Base-by-base conservation (phyloP, 2,888 invertebrate species). In the Salticus scenicus region DNA sequence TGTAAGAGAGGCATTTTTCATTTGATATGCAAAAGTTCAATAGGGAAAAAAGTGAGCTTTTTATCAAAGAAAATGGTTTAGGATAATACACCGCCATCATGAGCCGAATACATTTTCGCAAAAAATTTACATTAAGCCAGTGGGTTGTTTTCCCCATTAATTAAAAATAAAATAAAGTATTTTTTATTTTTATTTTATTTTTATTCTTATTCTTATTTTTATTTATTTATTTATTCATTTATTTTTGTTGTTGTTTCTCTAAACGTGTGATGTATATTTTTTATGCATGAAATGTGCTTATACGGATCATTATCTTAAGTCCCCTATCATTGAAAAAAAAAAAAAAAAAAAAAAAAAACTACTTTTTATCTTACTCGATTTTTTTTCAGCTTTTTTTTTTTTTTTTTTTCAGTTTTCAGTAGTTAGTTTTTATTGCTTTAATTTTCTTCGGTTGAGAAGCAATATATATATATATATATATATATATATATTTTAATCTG, bases 221-320 rank as follows among this genome's bases (percentile, higher is more conserved):
- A n/a, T n/a, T n/a, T n/a, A n/a, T n/a, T n/a, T n/a, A n/a, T n/a
- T n/a, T n/a, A n/a, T n/a, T n/a, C n/a, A n/a, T n/a, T n/a, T 57
- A 24, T 17, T 17, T 24, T 17, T 57, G 20, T 57, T 57, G 4
- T 7, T 17, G 57, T 57, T n/a, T 57, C 10, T 24, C 14, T 57
- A 57, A 57, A 24, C 12, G 57, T 24, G 57, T 57, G 57, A 24
- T 57, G 57, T n/a, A 57, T 57, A 17, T 24, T 57, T 57, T 24
- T 57, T 57, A 57, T 57, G 57, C 57, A 57, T 57, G 57, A 24
- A 24, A 57, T 57, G 57, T 57, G 24, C 57, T 57, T 57, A 57
- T 66, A 66, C 31, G 66, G 66, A 66, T 66, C 66, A 66, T 66
- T 66, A 66, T 66, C 66, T 66, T 31, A n/a, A 66, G 17, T 66